Percentiles rank a stretch among this genome's conserved stretches.
These are phyloP conservation scores for Aproaerema taeniolella DNA, from an alignment of 2,888 invertebrate species.

Conservation along the genomic window DNA sequence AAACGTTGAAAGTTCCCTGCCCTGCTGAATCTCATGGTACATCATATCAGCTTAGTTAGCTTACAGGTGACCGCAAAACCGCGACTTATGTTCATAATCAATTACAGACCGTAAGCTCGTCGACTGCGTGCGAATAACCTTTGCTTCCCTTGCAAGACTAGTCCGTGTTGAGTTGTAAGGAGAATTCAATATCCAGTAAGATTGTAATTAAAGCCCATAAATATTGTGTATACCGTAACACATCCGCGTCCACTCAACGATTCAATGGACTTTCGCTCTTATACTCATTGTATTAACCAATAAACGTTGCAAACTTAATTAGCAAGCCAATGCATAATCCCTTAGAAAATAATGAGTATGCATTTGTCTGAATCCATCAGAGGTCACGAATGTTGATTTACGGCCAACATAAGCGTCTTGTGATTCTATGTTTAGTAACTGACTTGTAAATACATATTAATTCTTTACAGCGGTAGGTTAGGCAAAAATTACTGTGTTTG, in stretches of 20 bases:
- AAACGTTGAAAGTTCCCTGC: too few relatives aligned
- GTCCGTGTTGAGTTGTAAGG: constrained; percentile 28
- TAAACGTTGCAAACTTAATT: background rate
- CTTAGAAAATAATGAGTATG: background rate
- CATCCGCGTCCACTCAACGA: constrained; percentile 27
- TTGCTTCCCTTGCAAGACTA: constrained; percentile 30
- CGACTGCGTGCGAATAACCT: constrained; percentile 19
- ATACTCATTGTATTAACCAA: constrained; percentile 26
- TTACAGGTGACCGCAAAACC: constrained; percentile 18
- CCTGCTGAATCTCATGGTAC: too few relatives aligned
- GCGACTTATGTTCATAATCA: constrained; percentile 25
- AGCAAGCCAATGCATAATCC: constrained; percentile 21
- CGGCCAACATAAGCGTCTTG: too few relatives aligned
- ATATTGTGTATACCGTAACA: constrained; percentile 42
- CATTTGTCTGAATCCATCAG: background rate
- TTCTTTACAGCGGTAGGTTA: too few relatives aligned
- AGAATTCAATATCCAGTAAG: constrained; percentile 37
- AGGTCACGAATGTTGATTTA: too few relatives aligned
- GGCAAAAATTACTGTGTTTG: too few relatives aligned
- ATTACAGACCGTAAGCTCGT: constrained; percentile 22
- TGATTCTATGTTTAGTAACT: too few relatives aligned
- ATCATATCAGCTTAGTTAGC: constrained; percentile 7
- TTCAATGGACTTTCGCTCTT: constrained; percentile 39
- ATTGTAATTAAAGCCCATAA: constrained; percentile 54
- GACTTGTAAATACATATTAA: too few relatives aligned